Conservation (phyloP, 35 echinoderm and acorn worm species). For the Acanthaster planci region DNA sequence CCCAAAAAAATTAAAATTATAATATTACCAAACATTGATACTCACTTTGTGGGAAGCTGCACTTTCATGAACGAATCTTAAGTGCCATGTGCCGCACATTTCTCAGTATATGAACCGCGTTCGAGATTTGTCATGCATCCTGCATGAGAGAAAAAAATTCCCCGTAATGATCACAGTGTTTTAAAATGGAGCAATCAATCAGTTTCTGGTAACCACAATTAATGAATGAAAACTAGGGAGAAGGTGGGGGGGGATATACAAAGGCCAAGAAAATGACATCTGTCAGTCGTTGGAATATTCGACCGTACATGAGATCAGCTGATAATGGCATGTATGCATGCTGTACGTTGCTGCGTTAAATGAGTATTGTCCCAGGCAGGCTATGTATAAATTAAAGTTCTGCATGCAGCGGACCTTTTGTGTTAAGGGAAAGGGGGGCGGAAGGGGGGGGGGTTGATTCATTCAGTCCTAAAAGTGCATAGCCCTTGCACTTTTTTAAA, state of each 20-base stretch:
- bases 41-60: too few species aligned
- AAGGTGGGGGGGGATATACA: neutral
- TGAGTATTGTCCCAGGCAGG: too few species aligned
- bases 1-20: too few species aligned
- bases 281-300: slow-evolving; percentile 7
- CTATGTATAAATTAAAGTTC: slow-evolving; percentile 20
- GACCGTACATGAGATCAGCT: neutral
- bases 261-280: slow-evolving; percentile 12
- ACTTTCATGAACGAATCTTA: too few species aligned
- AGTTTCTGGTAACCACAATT: neutral
- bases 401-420: slow-evolving; percentile 14
- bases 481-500: slow-evolving; percentile 9
- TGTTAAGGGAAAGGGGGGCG: neutral
- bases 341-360: neutral
- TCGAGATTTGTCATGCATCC: too few species aligned
- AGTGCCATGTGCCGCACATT: too few species aligned
- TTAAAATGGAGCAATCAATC: neutral
- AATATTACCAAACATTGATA: too few species aligned
- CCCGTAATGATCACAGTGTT: too few species aligned
- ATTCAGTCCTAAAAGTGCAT: slow-evolving; percentile 16
- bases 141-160: too few species aligned
- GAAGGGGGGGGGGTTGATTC: neutral
- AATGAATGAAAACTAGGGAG: neutral
- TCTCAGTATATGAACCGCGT: too few species aligned
- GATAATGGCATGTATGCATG: slow-evolving; percentile 12